phyloP scores from a whole-genome alignment of 2,113 vertebrate species.

The Panthera tigris region DNA sequence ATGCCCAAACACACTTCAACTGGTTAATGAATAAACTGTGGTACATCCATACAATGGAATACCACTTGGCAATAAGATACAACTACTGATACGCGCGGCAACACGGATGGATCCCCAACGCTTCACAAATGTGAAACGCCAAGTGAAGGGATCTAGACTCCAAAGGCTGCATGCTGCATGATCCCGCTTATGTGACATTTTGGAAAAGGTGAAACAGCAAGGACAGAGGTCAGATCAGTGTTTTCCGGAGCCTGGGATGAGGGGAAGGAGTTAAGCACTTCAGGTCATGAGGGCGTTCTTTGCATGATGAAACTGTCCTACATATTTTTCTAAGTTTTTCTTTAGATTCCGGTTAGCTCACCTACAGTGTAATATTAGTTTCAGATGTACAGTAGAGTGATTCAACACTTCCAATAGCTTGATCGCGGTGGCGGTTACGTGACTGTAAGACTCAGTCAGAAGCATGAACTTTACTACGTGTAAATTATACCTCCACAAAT shows the following conservation, averaged over 20 bases:
- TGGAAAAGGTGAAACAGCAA: background rate
- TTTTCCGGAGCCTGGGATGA: background rate
- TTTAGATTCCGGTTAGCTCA: background rate
- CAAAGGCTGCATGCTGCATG: background rate
- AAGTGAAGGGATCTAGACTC: background rate
- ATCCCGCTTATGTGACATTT: background rate
- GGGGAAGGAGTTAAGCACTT: background rate
- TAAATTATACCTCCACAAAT: background rate
- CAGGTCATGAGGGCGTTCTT: background rate
- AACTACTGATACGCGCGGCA: background rate
- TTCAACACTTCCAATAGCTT: background rate
- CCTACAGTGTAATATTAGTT: background rate
- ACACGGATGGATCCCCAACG: rapidly evolving
- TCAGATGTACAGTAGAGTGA: background rate
- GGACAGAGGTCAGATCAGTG: background rate
- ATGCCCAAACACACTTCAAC: background rate
- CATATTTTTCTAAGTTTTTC: background rate
- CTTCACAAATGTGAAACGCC: background rate
- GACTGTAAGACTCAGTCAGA: background rate
- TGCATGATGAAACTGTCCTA: background rate
- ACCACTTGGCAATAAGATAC: background rate
- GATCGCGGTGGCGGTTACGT: background rate
- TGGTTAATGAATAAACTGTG: background rate
- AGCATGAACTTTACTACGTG: background rate
- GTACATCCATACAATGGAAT: background rate